Conservation (phyloP, 2,797 vertebrate species). For the Sebastes trivittatus region DNA sequence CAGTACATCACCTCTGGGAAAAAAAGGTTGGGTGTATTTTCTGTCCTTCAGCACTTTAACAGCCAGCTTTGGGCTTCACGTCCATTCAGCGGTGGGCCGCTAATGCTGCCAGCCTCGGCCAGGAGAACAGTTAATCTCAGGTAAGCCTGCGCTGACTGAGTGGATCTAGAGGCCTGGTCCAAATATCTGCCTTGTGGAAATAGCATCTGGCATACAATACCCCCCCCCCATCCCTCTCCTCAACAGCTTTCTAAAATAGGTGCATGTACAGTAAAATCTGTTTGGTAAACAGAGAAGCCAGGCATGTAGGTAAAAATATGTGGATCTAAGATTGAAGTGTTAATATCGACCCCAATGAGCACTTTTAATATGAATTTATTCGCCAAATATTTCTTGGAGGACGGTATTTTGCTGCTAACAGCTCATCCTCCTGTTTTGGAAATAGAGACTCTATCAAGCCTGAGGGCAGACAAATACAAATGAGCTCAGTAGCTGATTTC, state of each 20-base stretch:
- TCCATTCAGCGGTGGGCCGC: conserved; percentile 66
- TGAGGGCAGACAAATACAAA: conserved; percentile 17
- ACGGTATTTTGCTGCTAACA: neutral
- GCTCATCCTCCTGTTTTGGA: conserved; percentile 6
- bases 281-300: conserved; percentile 48
- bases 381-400: conserved; percentile 13
- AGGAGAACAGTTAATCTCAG: conserved; percentile 84
- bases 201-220: conserved; percentile 73
- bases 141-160: conserved; percentile 79
- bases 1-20: conserved; percentile 60
- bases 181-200: conserved; percentile 79
- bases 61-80: conserved; percentile 67
- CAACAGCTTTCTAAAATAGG: conserved; percentile 71
- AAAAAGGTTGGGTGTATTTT: conserved; percentile 59
- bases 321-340: conserved; percentile 40
- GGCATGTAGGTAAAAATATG: conserved; percentile 25
- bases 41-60: conserved; percentile 70
- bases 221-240: neutral
- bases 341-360: conserved; percentile 27
- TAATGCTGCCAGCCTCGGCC: conserved; percentile 72
- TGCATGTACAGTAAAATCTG: conserved; percentile 50
- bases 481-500: conserved; percentile 16
- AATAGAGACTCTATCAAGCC: conserved; percentile 9
- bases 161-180: conserved; percentile 69
- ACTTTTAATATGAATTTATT: conserved; percentile 16